A percentile compares a stretch with the other conserved stretches of the same genome.
phyloP scores from a whole-genome alignment of 2,113 vertebrate species.

The Grammomys surdaster region DNA sequence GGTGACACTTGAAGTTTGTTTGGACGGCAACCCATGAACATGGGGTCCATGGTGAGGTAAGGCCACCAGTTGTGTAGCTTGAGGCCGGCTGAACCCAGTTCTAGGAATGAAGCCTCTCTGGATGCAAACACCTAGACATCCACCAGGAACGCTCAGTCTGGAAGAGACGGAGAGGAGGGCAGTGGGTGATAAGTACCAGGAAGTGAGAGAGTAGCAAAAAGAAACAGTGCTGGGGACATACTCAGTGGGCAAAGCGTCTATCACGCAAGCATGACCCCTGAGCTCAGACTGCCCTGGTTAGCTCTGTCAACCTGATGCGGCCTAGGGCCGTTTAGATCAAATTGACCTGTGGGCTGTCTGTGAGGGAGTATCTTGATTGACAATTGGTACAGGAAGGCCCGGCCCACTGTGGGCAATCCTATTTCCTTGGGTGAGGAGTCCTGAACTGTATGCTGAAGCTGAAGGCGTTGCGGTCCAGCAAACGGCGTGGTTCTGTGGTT shows the following conservation, averaged over 20 bases:
- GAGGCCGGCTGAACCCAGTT: not conserved
- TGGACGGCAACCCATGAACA: not conserved
- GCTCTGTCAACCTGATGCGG: too few relatives aligned
- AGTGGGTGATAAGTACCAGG: not conserved
- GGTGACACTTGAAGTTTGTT: not conserved
- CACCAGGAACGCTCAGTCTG: slow-evolving; percentile 67
- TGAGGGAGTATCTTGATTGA: not conserved
- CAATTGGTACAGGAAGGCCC: not conserved
- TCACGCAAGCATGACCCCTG: not conserved
- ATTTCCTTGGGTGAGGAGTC: not conserved
- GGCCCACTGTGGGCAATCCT: not conserved
- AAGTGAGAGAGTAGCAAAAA: not conserved
- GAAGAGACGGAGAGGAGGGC: not conserved
- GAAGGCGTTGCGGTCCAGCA: too few relatives aligned
- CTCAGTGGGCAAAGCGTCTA: too few relatives aligned
- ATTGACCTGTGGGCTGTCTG: not conserved
- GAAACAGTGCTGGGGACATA: fast-evolving
- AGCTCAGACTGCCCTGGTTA: not conserved
- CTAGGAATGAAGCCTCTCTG: not conserved
- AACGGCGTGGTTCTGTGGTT: not conserved
- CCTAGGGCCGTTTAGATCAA: not conserved
- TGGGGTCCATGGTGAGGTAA: not conserved
- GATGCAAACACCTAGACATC: not conserved
- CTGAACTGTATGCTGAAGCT: not conserved
- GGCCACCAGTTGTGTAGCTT: not conserved